Evolutionary conservation across 2,113 vertebrate genomes (phyloP).

Genomic region (Epinephelus moara): DNA sequence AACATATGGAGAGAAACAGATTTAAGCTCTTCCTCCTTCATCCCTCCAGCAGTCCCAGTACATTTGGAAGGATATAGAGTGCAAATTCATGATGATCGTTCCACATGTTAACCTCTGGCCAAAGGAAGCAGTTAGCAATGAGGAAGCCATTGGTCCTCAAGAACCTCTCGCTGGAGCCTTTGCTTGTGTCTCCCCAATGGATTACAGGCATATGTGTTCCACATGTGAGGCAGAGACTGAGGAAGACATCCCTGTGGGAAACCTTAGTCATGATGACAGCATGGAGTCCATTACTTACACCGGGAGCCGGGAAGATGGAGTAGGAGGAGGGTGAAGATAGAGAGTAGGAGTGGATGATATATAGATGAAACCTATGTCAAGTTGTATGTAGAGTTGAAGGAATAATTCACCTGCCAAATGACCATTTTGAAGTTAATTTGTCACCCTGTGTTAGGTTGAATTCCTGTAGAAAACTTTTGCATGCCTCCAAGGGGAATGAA

Average conservation of each 20-base stretch:
- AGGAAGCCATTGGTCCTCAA: conserved; percentile 36
- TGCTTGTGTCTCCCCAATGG: neutral
- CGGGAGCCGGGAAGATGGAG: neutral
- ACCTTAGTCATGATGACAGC: conserved; percentile 40
- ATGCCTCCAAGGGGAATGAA: too few relatives aligned
- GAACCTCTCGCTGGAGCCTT: conserved; percentile 9
- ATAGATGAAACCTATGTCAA: neutral
- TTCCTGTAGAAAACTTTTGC: too few relatives aligned
- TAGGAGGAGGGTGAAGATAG: neutral
- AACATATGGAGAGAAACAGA: conserved; percentile 42
- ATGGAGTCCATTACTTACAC: conserved; percentile 41
- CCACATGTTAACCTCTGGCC: conserved; percentile 62
- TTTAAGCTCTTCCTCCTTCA: conserved; percentile 25
- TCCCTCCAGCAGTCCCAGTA: conserved; percentile 34
- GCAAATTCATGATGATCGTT: conserved; percentile 11
- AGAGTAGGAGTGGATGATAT: neutral
- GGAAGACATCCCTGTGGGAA: conserved; percentile 40
- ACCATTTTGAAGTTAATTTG: too few relatives aligned
- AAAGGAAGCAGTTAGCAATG: conserved; percentile 58
- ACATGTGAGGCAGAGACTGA: conserved; percentile 60
- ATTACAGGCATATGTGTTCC: conserved; percentile 54
- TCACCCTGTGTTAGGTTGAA: too few relatives aligned
- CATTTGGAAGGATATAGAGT: conserved; percentile 68
- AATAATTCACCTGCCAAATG: too few relatives aligned
- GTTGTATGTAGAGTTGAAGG: neutral